A percentile compares a stretch with the other conserved stretches of the same genome.
Conservation (phyloP, 2,113 vertebrate species). For the Rhea pennata region DNA sequence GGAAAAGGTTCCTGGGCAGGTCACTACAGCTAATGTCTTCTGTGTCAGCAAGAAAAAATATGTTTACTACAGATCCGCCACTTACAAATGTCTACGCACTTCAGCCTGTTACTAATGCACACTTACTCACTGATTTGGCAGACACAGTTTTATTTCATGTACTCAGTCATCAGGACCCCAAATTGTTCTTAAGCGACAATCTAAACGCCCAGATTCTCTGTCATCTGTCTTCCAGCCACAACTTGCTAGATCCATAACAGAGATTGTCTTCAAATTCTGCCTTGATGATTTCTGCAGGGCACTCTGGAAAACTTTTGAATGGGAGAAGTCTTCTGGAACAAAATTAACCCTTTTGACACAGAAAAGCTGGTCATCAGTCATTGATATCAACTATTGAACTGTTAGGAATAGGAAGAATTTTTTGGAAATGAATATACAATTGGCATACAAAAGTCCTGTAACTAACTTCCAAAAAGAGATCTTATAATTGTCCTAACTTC, state of each 20-base stretch:
- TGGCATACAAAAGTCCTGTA: not conserved
- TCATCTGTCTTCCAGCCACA: not conserved
- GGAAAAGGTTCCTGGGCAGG: constrained; percentile 3
- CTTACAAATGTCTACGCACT: not conserved
- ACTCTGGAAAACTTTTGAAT: not conserved
- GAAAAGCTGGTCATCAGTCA: not conserved
- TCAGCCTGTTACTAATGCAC: not conserved
- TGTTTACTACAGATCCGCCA: constrained; percentile 18
- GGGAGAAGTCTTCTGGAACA: not conserved
- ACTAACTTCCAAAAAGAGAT: not conserved
- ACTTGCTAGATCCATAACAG: not conserved
- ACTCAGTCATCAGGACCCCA: not conserved
- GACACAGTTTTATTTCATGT: not conserved
- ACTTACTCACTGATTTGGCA: constrained; percentile 9
- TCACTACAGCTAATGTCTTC: not conserved
- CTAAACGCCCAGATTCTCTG: not conserved
- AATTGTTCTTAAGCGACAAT: constrained; percentile 9
- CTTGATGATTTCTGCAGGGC: not conserved
- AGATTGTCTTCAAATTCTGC: not conserved
- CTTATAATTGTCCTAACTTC: not conserved
- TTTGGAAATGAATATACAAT: not conserved
- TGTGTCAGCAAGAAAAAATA: constrained; percentile 35
- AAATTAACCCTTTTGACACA: not conserved
- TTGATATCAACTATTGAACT: not conserved
- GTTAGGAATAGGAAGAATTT: not conserved